A percentile compares a stretch with the other conserved stretches of the same genome.
Evolutionary conservation across 2,888 invertebrate species (phyloP).

Genomic region (Thyatira batis): DNA sequence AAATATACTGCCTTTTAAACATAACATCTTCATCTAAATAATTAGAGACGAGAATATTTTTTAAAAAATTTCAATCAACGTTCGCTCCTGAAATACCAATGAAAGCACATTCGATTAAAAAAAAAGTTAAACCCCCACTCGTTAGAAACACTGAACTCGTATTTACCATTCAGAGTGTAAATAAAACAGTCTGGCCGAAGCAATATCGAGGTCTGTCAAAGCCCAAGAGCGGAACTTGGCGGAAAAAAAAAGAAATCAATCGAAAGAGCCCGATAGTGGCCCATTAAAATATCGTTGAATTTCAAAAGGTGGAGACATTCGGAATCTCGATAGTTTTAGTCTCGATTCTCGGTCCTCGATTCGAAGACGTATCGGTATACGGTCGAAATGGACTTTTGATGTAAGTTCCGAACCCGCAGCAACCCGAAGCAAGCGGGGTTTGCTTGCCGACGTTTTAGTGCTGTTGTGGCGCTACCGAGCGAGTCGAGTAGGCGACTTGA

Average conservation of each 20-base stretch:
- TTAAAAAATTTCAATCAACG: too few species aligned
- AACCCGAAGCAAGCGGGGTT: slow-evolving; percentile 29
- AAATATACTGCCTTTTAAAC: too few species aligned
- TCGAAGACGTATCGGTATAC: slow-evolving; percentile 61
- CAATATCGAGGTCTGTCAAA: slow-evolving; percentile 63
- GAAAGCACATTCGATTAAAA: slow-evolving; percentile 11
- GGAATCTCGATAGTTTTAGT: slow-evolving; percentile 50
- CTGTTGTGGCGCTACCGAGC: slow-evolving; percentile 18
- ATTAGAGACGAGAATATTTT: too few species aligned
- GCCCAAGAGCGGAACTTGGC: slow-evolving; percentile 43
- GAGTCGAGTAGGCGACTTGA: slow-evolving; percentile 16
- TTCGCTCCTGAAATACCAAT: neutral
- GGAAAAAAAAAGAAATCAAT: slow-evolving; percentile 63
- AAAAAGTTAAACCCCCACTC: slow-evolving; percentile 23
- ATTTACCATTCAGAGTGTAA: slow-evolving; percentile 58
- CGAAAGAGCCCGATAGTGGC: slow-evolving; percentile 69
- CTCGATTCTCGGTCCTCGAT: slow-evolving; percentile 39
- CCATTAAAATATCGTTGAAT: slow-evolving; percentile 81
- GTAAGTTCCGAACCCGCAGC: slow-evolving; percentile 62
- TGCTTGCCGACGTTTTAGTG: slow-evolving; percentile 18
- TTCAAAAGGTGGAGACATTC: slow-evolving; percentile 68
- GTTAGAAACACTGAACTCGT: slow-evolving; percentile 44
- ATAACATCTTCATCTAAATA: too few species aligned
- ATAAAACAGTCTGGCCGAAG: slow-evolving; percentile 61
- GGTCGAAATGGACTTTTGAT: slow-evolving; percentile 75